Evolutionary conservation across 1,140 invertebrate species (phyloP).

Genomic region (Drosophila pseudoananassae): DNA sequence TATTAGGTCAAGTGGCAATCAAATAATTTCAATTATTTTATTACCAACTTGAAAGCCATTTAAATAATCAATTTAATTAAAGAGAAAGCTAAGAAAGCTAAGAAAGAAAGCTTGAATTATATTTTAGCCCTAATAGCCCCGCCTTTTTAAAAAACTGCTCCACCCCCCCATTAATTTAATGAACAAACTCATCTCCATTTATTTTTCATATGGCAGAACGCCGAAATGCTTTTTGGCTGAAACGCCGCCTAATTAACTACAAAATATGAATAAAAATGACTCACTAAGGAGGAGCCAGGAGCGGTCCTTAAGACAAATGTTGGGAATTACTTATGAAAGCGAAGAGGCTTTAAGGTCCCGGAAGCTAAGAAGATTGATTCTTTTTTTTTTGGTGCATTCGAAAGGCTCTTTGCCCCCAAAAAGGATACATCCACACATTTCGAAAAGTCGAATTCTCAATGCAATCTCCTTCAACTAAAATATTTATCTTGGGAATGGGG

Average conservation of each 20-base stretch:
- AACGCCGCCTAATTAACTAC: slow-evolving; percentile 50
- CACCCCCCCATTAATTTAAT: slow-evolving; percentile 24
- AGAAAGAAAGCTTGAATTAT: too few species aligned
- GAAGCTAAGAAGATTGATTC: slow-evolving; percentile 1
- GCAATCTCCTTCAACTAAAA: slow-evolving; percentile 33
- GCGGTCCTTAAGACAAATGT: slow-evolving; percentile 30
- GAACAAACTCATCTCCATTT: slow-evolving; percentile 32
- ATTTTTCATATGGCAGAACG: slow-evolving; percentile 21
- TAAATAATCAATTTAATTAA: neutral
- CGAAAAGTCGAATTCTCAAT: neutral
- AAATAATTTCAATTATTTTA: neutral
- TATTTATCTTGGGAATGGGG: slow-evolving; percentile 22
- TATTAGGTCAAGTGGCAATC: slow-evolving; percentile 4
- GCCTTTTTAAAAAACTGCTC: neutral
- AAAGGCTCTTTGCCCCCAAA: too few species aligned
- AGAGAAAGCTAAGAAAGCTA: neutral
- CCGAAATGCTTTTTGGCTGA: slow-evolving; percentile 5
- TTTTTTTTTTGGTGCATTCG: slow-evolving; percentile 8
- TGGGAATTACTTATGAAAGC: slow-evolving; percentile 11
- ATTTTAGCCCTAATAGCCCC: neutral
- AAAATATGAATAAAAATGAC: slow-evolving; percentile 59
- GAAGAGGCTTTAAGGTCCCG: neutral
- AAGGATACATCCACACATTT: neutral
- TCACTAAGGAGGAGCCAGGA: slow-evolving; percentile 5
- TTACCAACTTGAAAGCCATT: neutral